Evolutionary conservation across 2,113 vertebrate species (phyloP).

Genomic region (Bubo bubo): DNA sequence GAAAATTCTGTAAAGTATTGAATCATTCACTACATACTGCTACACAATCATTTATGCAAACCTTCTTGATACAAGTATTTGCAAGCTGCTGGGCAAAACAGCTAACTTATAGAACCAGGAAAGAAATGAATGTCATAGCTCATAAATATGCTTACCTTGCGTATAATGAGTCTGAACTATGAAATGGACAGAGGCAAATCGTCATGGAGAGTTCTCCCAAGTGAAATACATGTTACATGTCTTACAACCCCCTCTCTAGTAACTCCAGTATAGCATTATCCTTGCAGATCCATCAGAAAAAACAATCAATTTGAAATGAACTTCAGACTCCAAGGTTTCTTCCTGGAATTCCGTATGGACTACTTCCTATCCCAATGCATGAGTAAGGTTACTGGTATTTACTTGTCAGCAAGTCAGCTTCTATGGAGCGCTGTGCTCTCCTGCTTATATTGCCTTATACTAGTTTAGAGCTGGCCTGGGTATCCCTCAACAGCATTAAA

Average conservation of each 20-base stretch:
- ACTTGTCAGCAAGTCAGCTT: background rate
- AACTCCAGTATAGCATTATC: background rate
- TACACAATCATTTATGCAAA: background rate
- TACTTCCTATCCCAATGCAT: background rate
- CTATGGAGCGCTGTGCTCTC: background rate
- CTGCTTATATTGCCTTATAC: background rate
- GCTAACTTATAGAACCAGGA: background rate
- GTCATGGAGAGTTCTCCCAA: background rate
- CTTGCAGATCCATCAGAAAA: background rate
- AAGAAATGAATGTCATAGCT: background rate
- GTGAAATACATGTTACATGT: background rate
- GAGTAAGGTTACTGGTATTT: background rate
- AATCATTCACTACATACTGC: background rate
- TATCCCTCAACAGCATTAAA: background rate
- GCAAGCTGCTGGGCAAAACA: background rate
- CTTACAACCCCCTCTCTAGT: background rate
- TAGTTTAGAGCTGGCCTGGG: background rate
- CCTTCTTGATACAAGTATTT: background rate
- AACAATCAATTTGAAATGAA: background rate
- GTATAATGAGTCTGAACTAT: background rate
- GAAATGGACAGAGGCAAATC: background rate
- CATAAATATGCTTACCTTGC: accelerated
- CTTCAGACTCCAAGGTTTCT: background rate
- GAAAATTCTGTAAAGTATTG: background rate
- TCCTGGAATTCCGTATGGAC: background rate